phyloP scores from a whole-genome alignment of 2,113 vertebrate species.

The Dicentrarchus labrax region DNA sequence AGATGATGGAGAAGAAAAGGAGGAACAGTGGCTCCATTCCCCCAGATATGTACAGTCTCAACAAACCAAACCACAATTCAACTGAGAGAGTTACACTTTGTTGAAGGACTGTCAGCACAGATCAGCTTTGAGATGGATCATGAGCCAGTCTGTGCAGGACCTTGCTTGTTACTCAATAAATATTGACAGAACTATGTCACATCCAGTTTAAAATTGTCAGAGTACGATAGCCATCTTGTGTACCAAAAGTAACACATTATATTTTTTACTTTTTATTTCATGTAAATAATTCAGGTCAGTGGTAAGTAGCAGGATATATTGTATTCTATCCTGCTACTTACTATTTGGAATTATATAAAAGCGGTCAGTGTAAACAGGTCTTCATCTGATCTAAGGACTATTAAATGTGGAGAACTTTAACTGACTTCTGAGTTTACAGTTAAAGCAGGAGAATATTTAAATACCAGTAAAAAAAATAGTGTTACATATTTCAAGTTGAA shows the following conservation, averaged over 20 bases:
- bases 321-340: no score
- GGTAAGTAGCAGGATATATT: no score
- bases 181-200: no score
- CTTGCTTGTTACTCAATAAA: no score
- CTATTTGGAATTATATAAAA: not conserved
- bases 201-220: not conserved
- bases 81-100: not conserved
- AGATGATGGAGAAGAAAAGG: slow-evolving; percentile 18
- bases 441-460: not conserved
- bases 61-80: not conserved
- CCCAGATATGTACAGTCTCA: not conserved
- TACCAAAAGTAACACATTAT: not conserved
- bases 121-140: not conserved
- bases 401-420: not conserved
- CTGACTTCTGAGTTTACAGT: no score
- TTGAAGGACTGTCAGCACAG: slow-evolving; percentile 14
- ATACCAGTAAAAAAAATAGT: not conserved
- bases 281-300: no score
- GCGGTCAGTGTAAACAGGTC: no score
- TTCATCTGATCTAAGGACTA: not conserved
- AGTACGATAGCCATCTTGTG: not conserved
- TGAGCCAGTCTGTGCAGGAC: no score
- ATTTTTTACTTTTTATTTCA: not conserved
- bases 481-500: not conserved
- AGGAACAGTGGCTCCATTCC: not conserved